A percentile compares a stretch with the other conserved stretches of the same genome.
Conservation (phyloP, 2,888 invertebrate genomes). For the Drosophila bunnanda region DNA sequence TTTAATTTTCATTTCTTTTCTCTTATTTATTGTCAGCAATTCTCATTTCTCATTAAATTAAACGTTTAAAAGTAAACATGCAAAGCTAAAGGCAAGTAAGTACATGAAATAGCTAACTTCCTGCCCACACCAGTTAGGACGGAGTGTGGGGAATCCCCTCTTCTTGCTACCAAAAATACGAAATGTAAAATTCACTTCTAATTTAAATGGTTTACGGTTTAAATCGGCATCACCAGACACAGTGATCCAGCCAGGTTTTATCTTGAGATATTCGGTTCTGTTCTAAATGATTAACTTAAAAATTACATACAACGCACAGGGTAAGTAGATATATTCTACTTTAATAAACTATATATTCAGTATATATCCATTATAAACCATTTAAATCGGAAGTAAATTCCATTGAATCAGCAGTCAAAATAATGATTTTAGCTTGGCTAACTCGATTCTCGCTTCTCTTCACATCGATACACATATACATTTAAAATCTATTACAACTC, state of each 20-base stretch:
- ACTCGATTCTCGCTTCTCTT: not conserved
- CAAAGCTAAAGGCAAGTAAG: slow-evolving; percentile 48
- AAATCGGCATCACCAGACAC: too few relatives aligned
- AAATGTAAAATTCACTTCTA: slow-evolving; percentile 8
- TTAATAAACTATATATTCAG: too few relatives aligned
- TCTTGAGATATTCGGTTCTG: not conserved
- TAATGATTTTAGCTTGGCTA: slow-evolving; percentile 25
- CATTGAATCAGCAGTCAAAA: slow-evolving; percentile 18
- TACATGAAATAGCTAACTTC: slow-evolving; percentile 26
- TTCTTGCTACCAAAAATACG: slow-evolving; percentile 24
- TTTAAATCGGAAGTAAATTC: slow-evolving; percentile 7
- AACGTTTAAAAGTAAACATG: slow-evolving; percentile 6
- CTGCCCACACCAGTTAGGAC: slow-evolving; percentile 52
- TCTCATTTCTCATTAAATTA: slow-evolving; percentile 40
- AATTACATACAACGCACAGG: not conserved
- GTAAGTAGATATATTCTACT: too few relatives aligned
- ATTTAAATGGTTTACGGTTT: slow-evolving; percentile 3
- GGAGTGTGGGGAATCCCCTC: slow-evolving; percentile 47
- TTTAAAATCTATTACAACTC: slow-evolving; percentile 26
- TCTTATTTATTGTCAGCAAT: slow-evolving; percentile 74
- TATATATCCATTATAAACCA: not conserved
- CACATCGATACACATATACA: slow-evolving; percentile 15
- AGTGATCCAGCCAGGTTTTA: not conserved
- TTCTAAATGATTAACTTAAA: not conserved
- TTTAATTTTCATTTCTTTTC: slow-evolving; percentile 15